These are phyloP conservation scores for Crotalus helleri DNA, from an alignment of 2,113 vertebrate species.

Conservation along the genomic window DNA sequence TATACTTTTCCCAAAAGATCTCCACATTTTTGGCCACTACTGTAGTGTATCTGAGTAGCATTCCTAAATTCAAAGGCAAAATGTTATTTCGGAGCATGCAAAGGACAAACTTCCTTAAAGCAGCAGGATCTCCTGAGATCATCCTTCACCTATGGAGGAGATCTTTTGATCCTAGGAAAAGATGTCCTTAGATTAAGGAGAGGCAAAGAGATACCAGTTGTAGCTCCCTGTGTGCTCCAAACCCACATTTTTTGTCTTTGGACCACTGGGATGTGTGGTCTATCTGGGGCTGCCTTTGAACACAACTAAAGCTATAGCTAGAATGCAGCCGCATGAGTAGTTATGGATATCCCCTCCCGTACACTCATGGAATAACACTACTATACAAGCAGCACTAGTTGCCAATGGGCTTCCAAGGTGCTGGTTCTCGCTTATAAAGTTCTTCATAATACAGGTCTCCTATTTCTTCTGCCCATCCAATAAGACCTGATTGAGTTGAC, in stretches of 20 bases:
- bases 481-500: not conserved
- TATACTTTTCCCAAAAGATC: no score
- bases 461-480: not conserved
- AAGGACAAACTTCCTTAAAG: not conserved
- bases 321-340: not conserved
- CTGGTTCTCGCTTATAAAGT: not conserved
- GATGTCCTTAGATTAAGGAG: not conserved
- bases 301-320: not conserved
- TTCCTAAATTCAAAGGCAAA: not conserved
- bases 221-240: not conserved
- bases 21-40: no score
- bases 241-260: not conserved
- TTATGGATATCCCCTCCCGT: not conserved
- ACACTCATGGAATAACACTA: not conserved
- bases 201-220: not conserved
- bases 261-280: not conserved
- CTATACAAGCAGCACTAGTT: not conserved
- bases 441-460: not conserved
- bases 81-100: not conserved
- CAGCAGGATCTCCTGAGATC: not conserved
- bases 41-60: not conserved
- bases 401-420: not conserved
- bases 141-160: not conserved
- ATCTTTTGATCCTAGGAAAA: not conserved
- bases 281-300: not conserved